A percentile compares a stretch with the other conserved stretches of the same genome.
These are phyloP conservation scores for Bombyx mori DNA, from an alignment of 1,140 invertebrate species.

Conservation along the genomic window DNA sequence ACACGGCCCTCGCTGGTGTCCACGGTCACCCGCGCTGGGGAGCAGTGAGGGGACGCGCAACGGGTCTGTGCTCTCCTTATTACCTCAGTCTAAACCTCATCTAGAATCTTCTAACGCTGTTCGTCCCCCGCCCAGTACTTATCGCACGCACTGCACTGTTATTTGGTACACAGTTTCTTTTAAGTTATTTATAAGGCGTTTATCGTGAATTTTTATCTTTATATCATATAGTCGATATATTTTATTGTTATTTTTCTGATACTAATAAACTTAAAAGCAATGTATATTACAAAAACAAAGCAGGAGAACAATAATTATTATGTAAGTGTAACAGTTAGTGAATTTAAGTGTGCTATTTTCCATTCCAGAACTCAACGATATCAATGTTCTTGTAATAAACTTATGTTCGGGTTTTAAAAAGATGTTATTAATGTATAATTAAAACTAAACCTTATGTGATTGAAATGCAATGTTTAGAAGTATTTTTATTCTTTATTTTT, in stretches of 20 bases:
- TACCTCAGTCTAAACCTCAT: constrained; percentile 64
- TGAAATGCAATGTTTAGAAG: constrained; percentile 72
- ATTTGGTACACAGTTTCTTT: constrained; percentile 64
- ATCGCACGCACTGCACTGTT: constrained; percentile 62
- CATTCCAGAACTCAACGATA: constrained; percentile 71
- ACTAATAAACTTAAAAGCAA: constrained; percentile 58
- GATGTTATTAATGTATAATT: constrained; percentile 69
- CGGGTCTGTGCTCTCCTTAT: constrained; percentile 24
- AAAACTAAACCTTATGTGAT: constrained; percentile 70
- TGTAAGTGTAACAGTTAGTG: constrained; percentile 71
- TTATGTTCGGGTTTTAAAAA: constrained; percentile 69
- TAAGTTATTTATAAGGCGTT: constrained; percentile 59
- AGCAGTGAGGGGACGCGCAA: neutral
- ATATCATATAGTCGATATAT: constrained; percentile 63
- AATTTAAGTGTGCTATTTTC: constrained; percentile 71
- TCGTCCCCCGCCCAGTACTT: constrained; percentile 43
- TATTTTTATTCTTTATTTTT: constrained; percentile 71
- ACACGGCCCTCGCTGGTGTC: too few relatives aligned
- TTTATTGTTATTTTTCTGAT: constrained; percentile 69
- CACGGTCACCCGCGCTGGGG: too few relatives aligned
- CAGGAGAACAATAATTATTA: constrained; percentile 71
- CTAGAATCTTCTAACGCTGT: constrained; percentile 22
- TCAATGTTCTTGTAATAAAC: constrained; percentile 67
- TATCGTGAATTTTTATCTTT: constrained; percentile 58
- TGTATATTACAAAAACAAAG: constrained; percentile 70